phyloP scores from a whole-genome alignment of 2,797 vertebrate genomes.

The Sebastes nivosus region DNA sequence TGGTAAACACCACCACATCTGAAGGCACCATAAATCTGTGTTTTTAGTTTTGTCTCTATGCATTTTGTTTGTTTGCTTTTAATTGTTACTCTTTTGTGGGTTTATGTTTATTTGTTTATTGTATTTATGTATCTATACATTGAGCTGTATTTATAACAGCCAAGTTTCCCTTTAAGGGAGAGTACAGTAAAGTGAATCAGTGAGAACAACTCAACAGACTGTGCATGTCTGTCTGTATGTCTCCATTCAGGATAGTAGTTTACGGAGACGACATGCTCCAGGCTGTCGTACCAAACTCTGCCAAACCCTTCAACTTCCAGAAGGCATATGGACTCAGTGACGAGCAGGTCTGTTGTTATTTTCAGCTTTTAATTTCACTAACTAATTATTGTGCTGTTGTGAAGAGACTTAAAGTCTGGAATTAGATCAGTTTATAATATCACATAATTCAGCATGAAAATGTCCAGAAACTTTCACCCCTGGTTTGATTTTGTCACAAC shows the following conservation, averaged over 20 bases:
- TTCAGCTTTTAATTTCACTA: no score
- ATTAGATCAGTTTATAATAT: not conserved
- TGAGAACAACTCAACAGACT: no score
- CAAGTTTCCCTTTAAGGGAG: not conserved
- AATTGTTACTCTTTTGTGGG: not conserved
- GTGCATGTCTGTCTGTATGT: not conserved
- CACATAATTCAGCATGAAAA: not conserved
- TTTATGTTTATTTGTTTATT: not conserved
- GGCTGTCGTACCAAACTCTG: slow-evolving; percentile 71
- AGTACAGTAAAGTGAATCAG: not conserved
- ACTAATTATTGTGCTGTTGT: not conserved
- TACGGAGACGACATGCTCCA: slow-evolving; percentile 78
- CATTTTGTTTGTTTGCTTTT: no score
- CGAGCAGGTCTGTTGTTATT: slow-evolving; percentile 55
- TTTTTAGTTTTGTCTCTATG: no score
- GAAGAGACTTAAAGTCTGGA: not conserved
- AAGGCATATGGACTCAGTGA: slow-evolving; percentile 60
- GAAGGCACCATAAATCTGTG: no score
- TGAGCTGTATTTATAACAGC: no score
- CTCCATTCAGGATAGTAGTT: slow-evolving; percentile 77
- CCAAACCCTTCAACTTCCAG: slow-evolving; percentile 83
- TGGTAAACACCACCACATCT: no score
- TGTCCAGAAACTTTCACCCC: not conserved
- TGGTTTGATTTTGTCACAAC: not conserved
- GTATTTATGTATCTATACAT: not conserved